Conservation (phyloP, 2,113 vertebrate species). For the Gymnarchus niloticus region DNA sequence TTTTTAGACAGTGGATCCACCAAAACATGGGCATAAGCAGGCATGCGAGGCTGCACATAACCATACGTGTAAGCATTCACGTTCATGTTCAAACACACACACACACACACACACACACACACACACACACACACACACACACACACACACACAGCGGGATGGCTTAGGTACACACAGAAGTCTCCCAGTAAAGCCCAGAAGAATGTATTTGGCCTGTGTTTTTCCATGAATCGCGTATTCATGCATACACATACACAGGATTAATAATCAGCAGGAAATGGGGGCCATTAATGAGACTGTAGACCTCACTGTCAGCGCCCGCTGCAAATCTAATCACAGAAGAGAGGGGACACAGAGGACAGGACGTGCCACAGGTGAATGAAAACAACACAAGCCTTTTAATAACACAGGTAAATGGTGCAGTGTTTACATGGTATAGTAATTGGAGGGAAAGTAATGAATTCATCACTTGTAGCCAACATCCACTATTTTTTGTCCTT, state of each 20-base stretch:
- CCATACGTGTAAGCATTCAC: conserved; percentile 22
- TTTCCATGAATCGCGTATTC: too few species aligned
- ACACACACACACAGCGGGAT: conserved; percentile 53
- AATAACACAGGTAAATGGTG: neutral
- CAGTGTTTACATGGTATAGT: neutral
- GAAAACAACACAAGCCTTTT: neutral
- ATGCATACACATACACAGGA: conserved; percentile 45
- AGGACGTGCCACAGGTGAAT: conserved; percentile 1
- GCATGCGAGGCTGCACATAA: neutral
- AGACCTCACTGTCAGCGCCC: neutral
- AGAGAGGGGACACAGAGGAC: conserved; percentile 5
- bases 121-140: neutral
- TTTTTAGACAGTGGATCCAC: too few species aligned
- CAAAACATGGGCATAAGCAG: neutral
- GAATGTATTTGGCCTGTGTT: too few species aligned
- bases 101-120: conserved; percentile 44
- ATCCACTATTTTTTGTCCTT: neutral
- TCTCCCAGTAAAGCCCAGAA: too few species aligned
- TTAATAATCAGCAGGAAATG: conserved; percentile 13
- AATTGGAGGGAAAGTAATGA: neutral
- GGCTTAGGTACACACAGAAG: too few species aligned
- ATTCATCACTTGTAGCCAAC: neutral
- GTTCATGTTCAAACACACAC: conserved; percentile 53
- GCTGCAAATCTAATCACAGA: neutral
- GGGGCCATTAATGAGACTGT: conserved; percentile 48